Conservation (phyloP, 2,888 invertebrate genomes). For the Epirrita christyi region DNA sequence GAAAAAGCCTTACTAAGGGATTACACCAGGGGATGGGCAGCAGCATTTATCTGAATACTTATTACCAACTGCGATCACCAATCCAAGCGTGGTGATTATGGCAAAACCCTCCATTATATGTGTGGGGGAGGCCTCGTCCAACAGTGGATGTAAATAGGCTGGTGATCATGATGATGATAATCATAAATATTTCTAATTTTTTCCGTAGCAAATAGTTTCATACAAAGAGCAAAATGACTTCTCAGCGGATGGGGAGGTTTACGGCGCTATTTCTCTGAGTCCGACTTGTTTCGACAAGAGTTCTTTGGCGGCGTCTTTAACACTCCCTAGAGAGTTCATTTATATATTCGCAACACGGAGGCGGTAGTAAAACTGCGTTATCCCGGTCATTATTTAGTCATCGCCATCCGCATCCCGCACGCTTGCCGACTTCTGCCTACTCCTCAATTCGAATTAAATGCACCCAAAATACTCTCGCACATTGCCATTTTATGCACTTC, state of each 20-base stretch:
- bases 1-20: no score
- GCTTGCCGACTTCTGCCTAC: conserved; percentile 29
- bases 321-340: conserved; percentile 82
- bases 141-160: no score
- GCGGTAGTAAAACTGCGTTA: conserved; percentile 83
- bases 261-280: conserved; percentile 77
- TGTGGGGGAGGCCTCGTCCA: no score
- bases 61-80: no score
- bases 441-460: conserved; percentile 71
- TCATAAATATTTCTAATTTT: conserved; percentile 61
- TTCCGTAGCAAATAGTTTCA: conserved; percentile 61
- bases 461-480: conserved; percentile 60
- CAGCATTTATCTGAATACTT: no score
- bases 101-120: no score
- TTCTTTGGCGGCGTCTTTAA: conserved; percentile 82
- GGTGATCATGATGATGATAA: no score
- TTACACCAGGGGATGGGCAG: no score
- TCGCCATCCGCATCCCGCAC: conserved; percentile 58
- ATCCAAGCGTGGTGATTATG: no score
- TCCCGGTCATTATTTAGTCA: conserved; percentile 84
- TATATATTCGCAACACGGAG: conserved; percentile 84
- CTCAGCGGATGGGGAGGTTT: conserved; percentile 78
- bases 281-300: conserved; percentile 80
- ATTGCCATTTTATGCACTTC: conserved; percentile 60
- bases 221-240: conserved; percentile 73